Percentiles rank a stretch among this genome's conserved stretches.
Evolutionary conservation across 2,888 invertebrate species (phyloP).

Genomic region (Cartodere bifasciata): DNA sequence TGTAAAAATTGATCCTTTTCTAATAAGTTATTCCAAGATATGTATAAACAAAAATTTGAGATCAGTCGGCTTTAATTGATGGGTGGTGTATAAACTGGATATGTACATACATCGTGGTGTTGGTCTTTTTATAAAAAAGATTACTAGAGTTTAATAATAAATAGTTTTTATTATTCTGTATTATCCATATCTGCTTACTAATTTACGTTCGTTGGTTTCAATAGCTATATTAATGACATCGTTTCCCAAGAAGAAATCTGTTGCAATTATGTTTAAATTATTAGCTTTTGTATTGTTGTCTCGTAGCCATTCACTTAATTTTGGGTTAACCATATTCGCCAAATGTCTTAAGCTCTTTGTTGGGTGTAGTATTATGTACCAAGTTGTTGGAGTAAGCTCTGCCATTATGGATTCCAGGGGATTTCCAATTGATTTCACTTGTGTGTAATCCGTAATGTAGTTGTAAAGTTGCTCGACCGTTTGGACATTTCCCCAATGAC

Average conservation of each 20-base stretch:
- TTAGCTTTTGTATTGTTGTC: conserved; percentile 43
- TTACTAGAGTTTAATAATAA: conserved; percentile 2
- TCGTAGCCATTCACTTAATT: conserved; percentile 47
- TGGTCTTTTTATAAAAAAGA: too few relatives aligned
- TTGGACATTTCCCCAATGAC: conserved; percentile 20
- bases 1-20: too few relatives aligned
- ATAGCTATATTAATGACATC: conserved; percentile 50
- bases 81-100: too few relatives aligned
- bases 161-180: conserved; percentile 1
- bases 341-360: conserved; percentile 44
- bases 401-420: conserved; percentile 49
- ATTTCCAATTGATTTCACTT: conserved; percentile 18
- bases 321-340: conserved; percentile 49
- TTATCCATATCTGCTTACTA: too few relatives aligned
- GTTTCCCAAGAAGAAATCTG: conserved; percentile 52
- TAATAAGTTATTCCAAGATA: too few relatives aligned
- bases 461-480: conserved; percentile 12
- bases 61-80: too few relatives aligned
- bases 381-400: conserved; percentile 47
- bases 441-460: conserved; percentile 26
- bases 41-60: too few relatives aligned
- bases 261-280: conserved; percentile 49
- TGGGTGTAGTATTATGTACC: conserved; percentile 42
- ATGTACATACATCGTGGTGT: too few relatives aligned
- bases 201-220: conserved; percentile 21